These are phyloP conservation scores for Malurus leucopterus DNA, from an alignment of 2,797 vertebrate species.

Conservation along the genomic window DNA sequence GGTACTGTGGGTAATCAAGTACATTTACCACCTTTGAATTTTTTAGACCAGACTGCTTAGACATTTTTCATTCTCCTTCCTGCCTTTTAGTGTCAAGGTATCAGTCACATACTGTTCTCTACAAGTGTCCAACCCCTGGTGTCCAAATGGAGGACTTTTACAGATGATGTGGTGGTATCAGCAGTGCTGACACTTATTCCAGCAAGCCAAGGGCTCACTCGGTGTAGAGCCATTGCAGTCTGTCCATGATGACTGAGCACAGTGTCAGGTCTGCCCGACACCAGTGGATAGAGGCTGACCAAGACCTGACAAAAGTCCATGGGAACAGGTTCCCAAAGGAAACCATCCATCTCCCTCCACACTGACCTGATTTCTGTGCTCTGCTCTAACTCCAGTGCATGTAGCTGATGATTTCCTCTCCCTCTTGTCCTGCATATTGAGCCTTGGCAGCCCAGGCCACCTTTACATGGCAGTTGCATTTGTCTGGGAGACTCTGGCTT, in stretches of 20 bases:
- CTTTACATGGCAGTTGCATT: background rate
- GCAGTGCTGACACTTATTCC: background rate
- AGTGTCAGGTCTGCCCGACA: background rate
- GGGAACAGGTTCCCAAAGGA: background rate
- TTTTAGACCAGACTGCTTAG: background rate
- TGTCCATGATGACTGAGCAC: rapidly evolving
- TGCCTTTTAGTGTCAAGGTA: background rate
- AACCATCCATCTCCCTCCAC: background rate
- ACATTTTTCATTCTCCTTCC: background rate
- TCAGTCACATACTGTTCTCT: background rate
- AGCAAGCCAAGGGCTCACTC: background rate
- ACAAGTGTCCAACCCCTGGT: background rate
- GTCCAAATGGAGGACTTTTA: background rate
- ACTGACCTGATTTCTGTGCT: background rate
- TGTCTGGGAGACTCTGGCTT: background rate
- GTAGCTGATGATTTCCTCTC: background rate
- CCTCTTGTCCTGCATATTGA: background rate
- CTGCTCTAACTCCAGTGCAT: background rate
- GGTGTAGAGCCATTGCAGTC: background rate
- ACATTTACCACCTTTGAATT: background rate
- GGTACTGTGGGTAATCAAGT: background rate
- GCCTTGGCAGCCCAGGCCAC: background rate
- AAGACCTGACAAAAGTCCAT: background rate
- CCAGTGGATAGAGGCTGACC: background rate
- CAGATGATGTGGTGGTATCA: background rate